Base-by-base conservation (phyloP, 2,797 vertebrate species). In the Calcarius lapponicus region DNA sequence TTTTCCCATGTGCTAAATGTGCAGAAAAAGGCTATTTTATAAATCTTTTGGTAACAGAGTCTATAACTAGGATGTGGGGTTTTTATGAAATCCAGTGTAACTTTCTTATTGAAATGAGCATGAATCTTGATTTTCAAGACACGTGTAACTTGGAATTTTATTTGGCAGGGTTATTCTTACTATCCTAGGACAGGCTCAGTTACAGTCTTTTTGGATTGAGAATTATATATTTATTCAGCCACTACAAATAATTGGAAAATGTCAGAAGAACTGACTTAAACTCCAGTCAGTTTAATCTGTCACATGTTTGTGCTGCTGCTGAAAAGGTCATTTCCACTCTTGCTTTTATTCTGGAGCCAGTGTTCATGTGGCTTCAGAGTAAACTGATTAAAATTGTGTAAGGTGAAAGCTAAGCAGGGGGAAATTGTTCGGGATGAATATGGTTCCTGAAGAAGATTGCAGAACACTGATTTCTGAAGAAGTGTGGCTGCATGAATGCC, bases 201-300 rank as follows among this genome's bases (percentile, higher is more conserved):
- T 57, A 67, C 7, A 54, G 53, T 25, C 17, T 51, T 61, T 80
- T 89, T 73, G 18, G 22, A 43, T 13, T 45, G 32, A 79, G 17
- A 29, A 71, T 64, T 84, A 78, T 43, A 11, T 69, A 47, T 87
- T 85, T 93, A 72, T 81, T 86, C 79, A 72, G 42, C 20, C 11
- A 60, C 64, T 92, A 60, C n/a, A 90, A 92, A 80, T 38, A 86
- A 81, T 24, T 70, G 34, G 73, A 85, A 91, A 86, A 25, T 36
- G 4, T 83, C 34, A 74, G 73, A 82, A 79, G 24, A 90, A 72
- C 43, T 89, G 6, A 62, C n/a, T 88, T 81, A 70, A 88, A 61
- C 42, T 94, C 66, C 38, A 43, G 51, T 50, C 40, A 45, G 18
- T 71, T 86, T 88, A 86, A 78, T 38, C 20, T 67, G 57, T 6